Base-by-base conservation (phyloP, 2,113 vertebrate genomes). In the Datnioides undecimradiatus region DNA sequence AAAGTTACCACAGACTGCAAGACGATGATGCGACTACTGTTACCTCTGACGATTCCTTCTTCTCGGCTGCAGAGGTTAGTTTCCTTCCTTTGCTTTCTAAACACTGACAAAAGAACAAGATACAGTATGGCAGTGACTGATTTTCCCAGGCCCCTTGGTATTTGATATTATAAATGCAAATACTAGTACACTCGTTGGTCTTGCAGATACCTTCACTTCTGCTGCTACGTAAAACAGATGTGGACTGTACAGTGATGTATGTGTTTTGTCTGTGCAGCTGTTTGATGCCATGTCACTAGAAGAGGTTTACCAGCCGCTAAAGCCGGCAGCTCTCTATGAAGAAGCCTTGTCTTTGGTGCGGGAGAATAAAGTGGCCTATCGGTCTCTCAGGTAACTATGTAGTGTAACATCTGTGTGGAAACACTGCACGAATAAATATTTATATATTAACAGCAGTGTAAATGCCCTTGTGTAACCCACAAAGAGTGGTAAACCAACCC, bases 1-100 rank as follows among this genome's bases (percentile, higher is more conserved):
- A 96, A 41, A 95, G 95, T 71, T 96, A 95, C 0, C 62, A 95
- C 73, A 76, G 80, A 6, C 90, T 96, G 3, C 94, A 84, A 36
- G 94, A 93, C 0, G 96, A 97, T 0, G 97, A 98, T 0, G 95
- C 95, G 2, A 92, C 94, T 31, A 99, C 96, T 27, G 91, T 97
- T 21, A 79, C 94, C 27, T 99, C 98, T 0, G 97, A 99, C 4
- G 97, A 97, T 2, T 99, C 98, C 54, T 99, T 99, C 89, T 98
- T 99, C 94, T 99, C 98, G 0, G 98, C 98, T 38, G 97, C 96
- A 0, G 98, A 99, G 96, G 98, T 99, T 66, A 88, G 80, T 40
- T 34, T 29, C 33, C 11, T 38, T 79, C 19, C 7, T 64, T 49
- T 40, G 41, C 8, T 19, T 34, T 41, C 21, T 19, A 21, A 66